Percentiles rank a stretch among this genome's conserved stretches.
These are phyloP conservation scores for Pholis gunnellus DNA, from an alignment of 2,113 vertebrate genomes.

Conservation along the genomic window DNA sequence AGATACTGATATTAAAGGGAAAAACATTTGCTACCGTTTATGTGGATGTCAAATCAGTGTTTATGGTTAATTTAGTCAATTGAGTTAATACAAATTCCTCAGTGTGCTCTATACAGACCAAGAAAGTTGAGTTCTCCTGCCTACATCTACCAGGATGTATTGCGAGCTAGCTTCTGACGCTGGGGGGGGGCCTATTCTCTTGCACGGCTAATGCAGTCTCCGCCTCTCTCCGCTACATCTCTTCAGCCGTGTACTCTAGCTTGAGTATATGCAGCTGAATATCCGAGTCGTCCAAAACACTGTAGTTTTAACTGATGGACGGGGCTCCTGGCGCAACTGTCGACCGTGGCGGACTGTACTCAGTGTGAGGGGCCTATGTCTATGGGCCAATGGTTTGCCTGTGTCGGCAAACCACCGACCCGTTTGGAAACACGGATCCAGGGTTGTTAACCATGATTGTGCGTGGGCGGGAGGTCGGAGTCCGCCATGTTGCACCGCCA, in stretches of 20 bases:
- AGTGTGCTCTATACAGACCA: neutral
- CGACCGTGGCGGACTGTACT: too few species aligned
- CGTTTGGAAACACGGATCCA: too few species aligned
- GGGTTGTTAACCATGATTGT: too few species aligned
- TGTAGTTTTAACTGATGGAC: neutral
- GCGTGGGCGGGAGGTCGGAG: too few species aligned
- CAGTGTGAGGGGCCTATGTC: too few species aligned
- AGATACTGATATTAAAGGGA: neutral
- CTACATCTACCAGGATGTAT: slow-evolving; percentile 1
- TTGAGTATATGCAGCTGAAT: neutral
- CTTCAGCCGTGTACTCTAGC: neutral
- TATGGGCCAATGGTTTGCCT: too few species aligned
- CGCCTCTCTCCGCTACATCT: neutral
- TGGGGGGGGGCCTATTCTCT: neutral
- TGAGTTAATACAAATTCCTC: neutral
- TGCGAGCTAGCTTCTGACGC: neutral
- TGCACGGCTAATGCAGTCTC: neutral
- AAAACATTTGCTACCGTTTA: neutral
- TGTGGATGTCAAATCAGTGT: neutral
- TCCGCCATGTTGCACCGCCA: too few species aligned
- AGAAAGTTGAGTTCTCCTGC: neutral
- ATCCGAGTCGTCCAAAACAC: neutral
- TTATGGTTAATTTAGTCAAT: neutral
- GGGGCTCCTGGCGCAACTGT: too few species aligned
- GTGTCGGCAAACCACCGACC: too few species aligned